Evolutionary conservation across 2,797 vertebrate species (phyloP).

Genomic region (Phrynocephalus vlangalii): DNA sequence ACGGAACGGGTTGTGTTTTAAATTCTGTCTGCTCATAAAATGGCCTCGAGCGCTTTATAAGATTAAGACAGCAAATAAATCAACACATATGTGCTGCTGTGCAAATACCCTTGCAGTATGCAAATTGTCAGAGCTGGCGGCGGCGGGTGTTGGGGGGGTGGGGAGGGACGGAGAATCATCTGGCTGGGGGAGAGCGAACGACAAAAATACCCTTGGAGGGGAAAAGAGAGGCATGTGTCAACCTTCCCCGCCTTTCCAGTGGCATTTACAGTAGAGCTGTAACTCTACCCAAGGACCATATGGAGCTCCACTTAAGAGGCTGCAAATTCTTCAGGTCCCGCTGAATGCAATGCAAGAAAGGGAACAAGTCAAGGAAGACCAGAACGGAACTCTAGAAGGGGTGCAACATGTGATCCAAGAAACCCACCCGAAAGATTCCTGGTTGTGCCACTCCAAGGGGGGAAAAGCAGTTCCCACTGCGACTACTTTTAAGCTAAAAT

Average conservation of each 20-base stretch:
- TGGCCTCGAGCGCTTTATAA: not conserved
- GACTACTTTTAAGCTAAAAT: no score
- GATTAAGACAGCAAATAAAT: constrained; percentile 11
- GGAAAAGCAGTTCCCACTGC: no score
- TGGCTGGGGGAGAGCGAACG: not conserved
- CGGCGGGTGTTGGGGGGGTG: not conserved
- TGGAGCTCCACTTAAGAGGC: not conserved
- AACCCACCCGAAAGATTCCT: not conserved
- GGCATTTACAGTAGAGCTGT: not conserved
- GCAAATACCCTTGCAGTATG: not conserved
- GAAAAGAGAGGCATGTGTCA: not conserved
- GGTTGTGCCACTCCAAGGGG: no score
- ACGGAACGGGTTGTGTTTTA: not conserved
- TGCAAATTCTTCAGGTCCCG: not conserved
- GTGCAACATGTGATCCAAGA: not conserved
- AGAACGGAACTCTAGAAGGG: not conserved
- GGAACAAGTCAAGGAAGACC: not conserved
- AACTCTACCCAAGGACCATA: constrained; percentile 17
- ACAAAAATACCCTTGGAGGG: constrained; percentile 4
- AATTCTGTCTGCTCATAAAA: not conserved
- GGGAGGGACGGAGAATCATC: not conserved
- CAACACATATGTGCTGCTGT: not conserved
- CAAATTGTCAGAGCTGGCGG: not conserved
- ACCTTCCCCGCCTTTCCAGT: no score
- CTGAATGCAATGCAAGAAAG: not conserved